These are phyloP conservation scores for Macropis europaea DNA, from an alignment of 2,888 invertebrate genomes.

Conservation along the genomic window DNA sequence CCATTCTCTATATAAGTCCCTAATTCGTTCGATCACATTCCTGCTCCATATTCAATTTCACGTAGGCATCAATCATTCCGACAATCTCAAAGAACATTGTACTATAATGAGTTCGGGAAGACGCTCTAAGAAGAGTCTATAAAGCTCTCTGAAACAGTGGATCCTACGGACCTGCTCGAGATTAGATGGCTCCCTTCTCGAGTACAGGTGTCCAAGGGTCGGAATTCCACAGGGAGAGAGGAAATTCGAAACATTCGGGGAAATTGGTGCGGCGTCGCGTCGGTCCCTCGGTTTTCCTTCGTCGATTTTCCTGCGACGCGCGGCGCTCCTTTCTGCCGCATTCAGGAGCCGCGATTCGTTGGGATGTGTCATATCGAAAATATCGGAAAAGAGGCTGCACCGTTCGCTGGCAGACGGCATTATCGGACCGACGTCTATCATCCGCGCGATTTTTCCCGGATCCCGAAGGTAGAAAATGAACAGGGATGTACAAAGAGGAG, in stretches of 20 bases:
- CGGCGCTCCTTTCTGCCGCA: not conserved
- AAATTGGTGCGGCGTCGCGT: conserved; percentile 22
- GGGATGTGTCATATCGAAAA: conserved; percentile 18
- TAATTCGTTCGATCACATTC: too few species aligned
- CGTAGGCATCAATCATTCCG: too few species aligned
- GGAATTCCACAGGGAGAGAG: not conserved
- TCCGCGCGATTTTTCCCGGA: conserved; percentile 28
- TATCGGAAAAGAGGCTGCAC: conserved; percentile 11
- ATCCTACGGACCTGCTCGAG: not conserved
- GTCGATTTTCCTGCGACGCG: not conserved
- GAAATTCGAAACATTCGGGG: conserved; percentile 29
- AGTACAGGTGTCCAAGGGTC: conserved; percentile 3
- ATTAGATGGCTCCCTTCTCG: not conserved
- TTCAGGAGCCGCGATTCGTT: not conserved
- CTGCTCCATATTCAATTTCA: too few species aligned
- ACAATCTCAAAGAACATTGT: too few species aligned
- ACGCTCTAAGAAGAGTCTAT: not conserved
- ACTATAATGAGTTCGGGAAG: too few species aligned
- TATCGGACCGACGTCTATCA: conserved; percentile 32
- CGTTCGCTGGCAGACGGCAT: conserved; percentile 3
- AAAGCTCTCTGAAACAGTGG: not conserved
- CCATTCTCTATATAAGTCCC: too few species aligned
- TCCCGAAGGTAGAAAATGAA: conserved; percentile 38
- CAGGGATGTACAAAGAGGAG: not conserved
- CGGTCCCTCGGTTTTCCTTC: not conserved